phyloP scores from a whole-genome alignment of 2,797 vertebrate species.

The Sorex maritimensis region DNA sequence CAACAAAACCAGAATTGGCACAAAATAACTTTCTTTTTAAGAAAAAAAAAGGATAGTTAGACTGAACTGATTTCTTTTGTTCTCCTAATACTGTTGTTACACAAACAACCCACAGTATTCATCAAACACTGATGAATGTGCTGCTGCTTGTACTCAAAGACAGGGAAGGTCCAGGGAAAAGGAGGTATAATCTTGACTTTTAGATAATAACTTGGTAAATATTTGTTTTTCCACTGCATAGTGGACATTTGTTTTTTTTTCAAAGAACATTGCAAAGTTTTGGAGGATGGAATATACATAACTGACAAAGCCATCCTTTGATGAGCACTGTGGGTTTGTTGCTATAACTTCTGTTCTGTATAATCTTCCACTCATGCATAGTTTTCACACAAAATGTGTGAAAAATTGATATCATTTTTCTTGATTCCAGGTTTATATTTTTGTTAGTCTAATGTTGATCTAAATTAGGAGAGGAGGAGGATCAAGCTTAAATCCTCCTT shows the following conservation, averaged over 20 bases:
- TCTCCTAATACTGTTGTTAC: not conserved
- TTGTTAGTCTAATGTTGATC: slow-evolving; percentile 25
- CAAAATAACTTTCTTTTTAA: not conserved
- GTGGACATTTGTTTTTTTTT: not conserved
- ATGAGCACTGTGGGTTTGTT: not conserved
- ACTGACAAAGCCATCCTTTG: slow-evolving; percentile 37
- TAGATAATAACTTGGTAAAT: slow-evolving; percentile 22
- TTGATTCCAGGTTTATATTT: not conserved
- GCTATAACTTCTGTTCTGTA: not conserved
- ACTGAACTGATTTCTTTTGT: not conserved
- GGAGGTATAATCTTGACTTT: not conserved
- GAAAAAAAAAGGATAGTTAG: slow-evolving; percentile 8
- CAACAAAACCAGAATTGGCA: not conserved
- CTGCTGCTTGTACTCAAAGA: not conserved
- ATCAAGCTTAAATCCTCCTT: not conserved
- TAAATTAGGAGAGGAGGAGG: slow-evolving; percentile 22
- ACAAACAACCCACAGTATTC: not conserved
- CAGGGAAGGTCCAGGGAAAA: not conserved
- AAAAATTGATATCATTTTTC: slow-evolving; percentile 14
- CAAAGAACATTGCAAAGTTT: not conserved
- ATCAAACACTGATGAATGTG: not conserved
- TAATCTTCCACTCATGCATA: slow-evolving; percentile 54
- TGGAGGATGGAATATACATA: not conserved
- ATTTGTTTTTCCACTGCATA: not conserved
- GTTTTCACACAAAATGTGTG: slow-evolving; percentile 32